Conservation (phyloP, 2,888 invertebrate genomes). For the Junonia oenone region DNA sequence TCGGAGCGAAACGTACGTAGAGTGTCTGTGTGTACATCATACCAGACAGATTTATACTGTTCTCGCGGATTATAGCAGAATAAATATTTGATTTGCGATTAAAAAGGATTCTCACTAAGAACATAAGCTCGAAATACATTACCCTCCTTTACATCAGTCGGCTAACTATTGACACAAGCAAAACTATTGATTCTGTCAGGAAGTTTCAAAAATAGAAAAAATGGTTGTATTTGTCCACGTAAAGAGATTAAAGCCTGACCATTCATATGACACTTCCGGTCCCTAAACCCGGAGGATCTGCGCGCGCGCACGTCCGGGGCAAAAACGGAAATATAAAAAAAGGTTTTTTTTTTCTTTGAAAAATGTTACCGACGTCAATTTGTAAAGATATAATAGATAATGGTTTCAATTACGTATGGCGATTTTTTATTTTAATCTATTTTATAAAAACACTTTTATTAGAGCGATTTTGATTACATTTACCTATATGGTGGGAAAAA, state of each 20-base stretch:
- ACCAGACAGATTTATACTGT: too few relatives aligned
- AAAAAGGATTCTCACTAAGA: too few relatives aligned
- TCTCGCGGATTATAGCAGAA: too few relatives aligned
- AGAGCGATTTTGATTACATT: too few relatives aligned
- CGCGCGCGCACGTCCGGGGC: conserved; percentile 7
- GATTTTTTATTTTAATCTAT: too few relatives aligned
- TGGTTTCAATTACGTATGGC: neutral
- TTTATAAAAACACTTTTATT: too few relatives aligned
- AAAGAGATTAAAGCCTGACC: conserved; percentile 9
- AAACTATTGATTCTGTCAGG: neutral
- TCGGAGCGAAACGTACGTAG: too few relatives aligned
- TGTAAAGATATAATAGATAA: neutral
- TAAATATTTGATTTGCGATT: too few relatives aligned
- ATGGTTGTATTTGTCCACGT: neutral
- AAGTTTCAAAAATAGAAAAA: neutral
- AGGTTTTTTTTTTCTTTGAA: conserved; percentile 22
- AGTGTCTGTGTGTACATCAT: too few relatives aligned
- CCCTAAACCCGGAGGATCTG: neutral
- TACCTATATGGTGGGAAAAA: too few relatives aligned
- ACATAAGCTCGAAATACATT: neutral
- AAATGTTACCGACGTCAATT: neutral
- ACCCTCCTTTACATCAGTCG: neutral
- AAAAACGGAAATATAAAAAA: conserved; percentile 21
- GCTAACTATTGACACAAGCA: neutral
- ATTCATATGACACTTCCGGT: conserved; percentile 10